These are phyloP conservation scores for Psittacula echo DNA, from an alignment of 2,797 vertebrate species.

Conservation along the genomic window DNA sequence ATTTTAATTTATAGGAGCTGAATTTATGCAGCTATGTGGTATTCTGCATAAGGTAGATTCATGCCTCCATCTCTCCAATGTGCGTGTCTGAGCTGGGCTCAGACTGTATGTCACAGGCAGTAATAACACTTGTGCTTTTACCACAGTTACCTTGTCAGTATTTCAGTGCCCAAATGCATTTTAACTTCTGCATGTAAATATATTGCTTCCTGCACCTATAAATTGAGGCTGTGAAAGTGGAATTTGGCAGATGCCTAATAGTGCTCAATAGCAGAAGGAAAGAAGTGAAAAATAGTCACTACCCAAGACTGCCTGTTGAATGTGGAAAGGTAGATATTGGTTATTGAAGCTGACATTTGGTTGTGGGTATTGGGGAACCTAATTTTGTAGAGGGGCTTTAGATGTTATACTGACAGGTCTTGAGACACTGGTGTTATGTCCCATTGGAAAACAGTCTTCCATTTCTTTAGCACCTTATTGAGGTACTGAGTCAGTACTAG, in stretches of 20 bases:
- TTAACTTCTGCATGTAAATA: background rate
- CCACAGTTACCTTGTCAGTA: background rate
- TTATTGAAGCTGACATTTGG: fast-evolving
- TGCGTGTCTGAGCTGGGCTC: background rate
- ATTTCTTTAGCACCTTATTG: background rate
- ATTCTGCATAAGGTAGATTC: background rate
- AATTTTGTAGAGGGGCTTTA: background rate
- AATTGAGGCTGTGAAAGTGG: background rate
- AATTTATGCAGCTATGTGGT: background rate
- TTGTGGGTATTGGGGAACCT: background rate
- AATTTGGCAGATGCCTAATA: background rate
- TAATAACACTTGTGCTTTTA: background rate
- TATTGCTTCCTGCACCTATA: background rate
- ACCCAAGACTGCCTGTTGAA: background rate
- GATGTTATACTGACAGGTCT: background rate
- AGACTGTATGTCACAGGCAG: fast-evolving
- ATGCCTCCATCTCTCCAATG: background rate
- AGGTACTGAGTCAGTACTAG: background rate
- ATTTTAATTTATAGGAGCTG: background rate
- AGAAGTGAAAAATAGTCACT: background rate
- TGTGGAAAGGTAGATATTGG: background rate
- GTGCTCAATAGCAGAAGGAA: background rate
- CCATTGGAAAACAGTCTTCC: background rate
- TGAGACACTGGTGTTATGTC: background rate
- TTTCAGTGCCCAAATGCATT: background rate